Evolutionary conservation across 2,113 vertebrate genomes (phyloP), one percentile per base, ranked within the genome.

Genomic region (Cavia porcellus): DNA sequence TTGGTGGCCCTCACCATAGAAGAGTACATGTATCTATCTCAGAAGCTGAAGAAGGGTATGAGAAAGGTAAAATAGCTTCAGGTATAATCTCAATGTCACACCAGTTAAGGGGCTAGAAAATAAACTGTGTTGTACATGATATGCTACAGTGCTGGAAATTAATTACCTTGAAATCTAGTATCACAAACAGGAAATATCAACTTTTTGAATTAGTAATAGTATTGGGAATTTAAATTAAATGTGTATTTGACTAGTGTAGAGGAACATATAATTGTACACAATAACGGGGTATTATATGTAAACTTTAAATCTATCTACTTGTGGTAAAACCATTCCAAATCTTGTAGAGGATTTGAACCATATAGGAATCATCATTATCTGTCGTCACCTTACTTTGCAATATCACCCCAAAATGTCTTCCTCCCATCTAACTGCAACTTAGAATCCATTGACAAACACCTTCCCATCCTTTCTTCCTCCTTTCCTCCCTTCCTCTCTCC

Each of bases 101-200:
- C 0, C 35, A 86, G 4, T 35, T 42, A 52, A 59, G 19, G 25
- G 30, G 3, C 25, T 1, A 7, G 24, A 20, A 42, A 28, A 45
- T 57, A 28, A 81, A 38, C n/a, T 13, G 1, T 30, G 4, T 0
- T 3, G 0, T 4, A 1, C 8, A 25, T 7, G 45, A 17, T 12
- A 32, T 20, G 0, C 42, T 45, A 14, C n/a, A 47, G 8, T 6
- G 24, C 75, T 5, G 7, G 17, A 25, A 25, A 45, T 77, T 47
- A 77, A 47, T 47, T 47, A 25, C 24, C 45, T 3, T 47, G 12
- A 28, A 3, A 45, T 75, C 24, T 2, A 28, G 12, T 25, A 13
- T 47, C 74, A 47, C 74, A 75, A 81, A 57, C 7, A 57, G 50
- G 28, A 72, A 25, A 42, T 61, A 42, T 52, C 32, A 62, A 45